Base-by-base conservation (phyloP, 2,113 vertebrate species). In the Otolemur garnettii region DNA sequence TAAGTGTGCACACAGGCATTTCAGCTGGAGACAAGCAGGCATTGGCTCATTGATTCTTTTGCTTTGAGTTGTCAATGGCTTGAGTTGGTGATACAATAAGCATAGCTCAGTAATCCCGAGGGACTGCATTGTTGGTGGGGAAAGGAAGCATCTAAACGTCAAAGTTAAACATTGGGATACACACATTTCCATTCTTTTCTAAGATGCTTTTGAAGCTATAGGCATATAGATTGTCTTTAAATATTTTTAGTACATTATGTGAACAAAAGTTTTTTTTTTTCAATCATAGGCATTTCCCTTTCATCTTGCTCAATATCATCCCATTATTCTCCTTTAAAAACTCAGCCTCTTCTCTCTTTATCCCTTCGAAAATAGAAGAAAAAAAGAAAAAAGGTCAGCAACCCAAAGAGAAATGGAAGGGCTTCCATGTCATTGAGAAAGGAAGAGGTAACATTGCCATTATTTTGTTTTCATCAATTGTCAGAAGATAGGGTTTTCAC, bases 61-160 rank as follows among this genome's bases (percentile, higher is more conserved):
- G 59, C 71, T 92, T 42, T 69, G 26, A 87, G 60, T 42, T 68
- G 14, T 11, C 45, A 74, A 19, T 85, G 22, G 35, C 28, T 90
- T 80, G 35, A 78, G 18, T 21, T 90, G 18, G 18, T 30, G 12
- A 62, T 60, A 38, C 85, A 75, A 55, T 95, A 57, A 83, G 4
- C 12, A 7, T 59, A 35, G 33, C 69, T 90, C 57, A 68, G 26
- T 38, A 1, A 86, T 82, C 11, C 83, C 78, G 78, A 59, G 38
- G 71, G 33, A 91, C 5, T 78, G 24, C 14, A 60, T 66, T 68
- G 21, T 75, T 68, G 21, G 9, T 21, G 18, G 10, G 26, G 50
- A 87, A 55, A 91, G 89, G 77, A 89, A 91, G 12, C 8, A 62
- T 92, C 84, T 79, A 93, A 97, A 93, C 91, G 55, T 96, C 88